phyloP scores from a whole-genome alignment of 2,113 vertebrate species.

The Lathamus discolor region DNA sequence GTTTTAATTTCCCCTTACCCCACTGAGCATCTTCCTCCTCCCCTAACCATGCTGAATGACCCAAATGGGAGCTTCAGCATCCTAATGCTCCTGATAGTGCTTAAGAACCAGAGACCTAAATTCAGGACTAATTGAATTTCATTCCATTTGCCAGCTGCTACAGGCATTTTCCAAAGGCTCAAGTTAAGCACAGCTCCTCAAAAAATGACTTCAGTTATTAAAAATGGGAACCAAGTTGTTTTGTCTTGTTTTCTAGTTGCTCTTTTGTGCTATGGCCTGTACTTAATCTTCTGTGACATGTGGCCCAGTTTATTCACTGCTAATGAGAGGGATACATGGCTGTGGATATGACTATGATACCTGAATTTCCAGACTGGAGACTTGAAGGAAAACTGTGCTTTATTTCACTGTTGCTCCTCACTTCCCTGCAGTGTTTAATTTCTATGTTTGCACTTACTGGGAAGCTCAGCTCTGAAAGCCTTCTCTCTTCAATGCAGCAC shows the following conservation, averaged over 20 bases:
- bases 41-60: fast-evolving
- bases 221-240: not conserved
- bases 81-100: no score
- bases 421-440: not conserved
- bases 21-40: not conserved
- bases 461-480: not conserved
- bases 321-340: not conserved
- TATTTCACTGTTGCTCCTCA: fast-evolving
- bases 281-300: constrained; percentile 15
- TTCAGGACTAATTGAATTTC: not conserved
- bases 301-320: not conserved
- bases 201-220: not conserved
- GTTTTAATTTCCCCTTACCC: not conserved
- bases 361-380: not conserved
- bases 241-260: constrained; percentile 2
- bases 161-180: not conserved
- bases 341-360: not conserved
- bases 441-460: not conserved
- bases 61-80: not conserved
- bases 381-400: not conserved
- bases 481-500: not conserved
- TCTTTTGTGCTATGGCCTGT: not conserved
- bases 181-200: not conserved
- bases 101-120: not conserved
- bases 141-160: not conserved